Evolutionary conservation across 2,888 invertebrate species (phyloP).

Genomic region (Eurytoma californica): DNA sequence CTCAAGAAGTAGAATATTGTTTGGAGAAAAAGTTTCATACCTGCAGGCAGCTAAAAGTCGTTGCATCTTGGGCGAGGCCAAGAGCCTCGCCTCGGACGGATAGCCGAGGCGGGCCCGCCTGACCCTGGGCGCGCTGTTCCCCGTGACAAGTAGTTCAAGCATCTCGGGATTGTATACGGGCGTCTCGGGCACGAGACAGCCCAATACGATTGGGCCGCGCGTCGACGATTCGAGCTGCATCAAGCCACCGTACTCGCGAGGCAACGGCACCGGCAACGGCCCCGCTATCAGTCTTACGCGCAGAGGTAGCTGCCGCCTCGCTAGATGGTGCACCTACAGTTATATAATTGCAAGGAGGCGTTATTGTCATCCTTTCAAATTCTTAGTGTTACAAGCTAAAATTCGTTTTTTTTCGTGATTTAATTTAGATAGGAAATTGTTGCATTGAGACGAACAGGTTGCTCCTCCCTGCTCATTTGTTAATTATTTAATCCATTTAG

Average conservation of each 20-base stretch:
- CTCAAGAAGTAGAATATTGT: no score
- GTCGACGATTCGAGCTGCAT: constrained; percentile 73
- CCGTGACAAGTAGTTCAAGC: constrained; percentile 72
- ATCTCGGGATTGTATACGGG: constrained; percentile 73
- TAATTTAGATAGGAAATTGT: no score
- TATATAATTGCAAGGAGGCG: neutral
- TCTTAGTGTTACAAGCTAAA: no score
- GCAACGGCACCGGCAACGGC: constrained; percentile 72
- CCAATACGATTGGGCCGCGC: constrained; percentile 75
- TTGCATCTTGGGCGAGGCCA: constrained; percentile 76
- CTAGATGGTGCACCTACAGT: constrained; percentile 74
- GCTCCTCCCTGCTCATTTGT: no score
- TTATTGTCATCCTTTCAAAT: no score
- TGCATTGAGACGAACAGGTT: no score
- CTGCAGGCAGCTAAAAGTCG: constrained; percentile 76
- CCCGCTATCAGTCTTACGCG: constrained; percentile 76
- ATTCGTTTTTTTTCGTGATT: no score
- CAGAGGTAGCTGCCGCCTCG: constrained; percentile 75
- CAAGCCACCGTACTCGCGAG: constrained; percentile 73
- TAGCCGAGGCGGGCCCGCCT: constrained; percentile 71
- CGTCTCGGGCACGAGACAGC: constrained; percentile 75
- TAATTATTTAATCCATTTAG: no score
- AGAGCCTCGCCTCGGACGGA: constrained; percentile 74
- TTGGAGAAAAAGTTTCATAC: constrained; percentile 57
- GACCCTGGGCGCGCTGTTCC: constrained; percentile 71